Percentiles rank a stretch among this genome's conserved stretches.
phyloP scores from a whole-genome alignment of 2,888 invertebrate species.

The Xylophagus ater region DNA sequence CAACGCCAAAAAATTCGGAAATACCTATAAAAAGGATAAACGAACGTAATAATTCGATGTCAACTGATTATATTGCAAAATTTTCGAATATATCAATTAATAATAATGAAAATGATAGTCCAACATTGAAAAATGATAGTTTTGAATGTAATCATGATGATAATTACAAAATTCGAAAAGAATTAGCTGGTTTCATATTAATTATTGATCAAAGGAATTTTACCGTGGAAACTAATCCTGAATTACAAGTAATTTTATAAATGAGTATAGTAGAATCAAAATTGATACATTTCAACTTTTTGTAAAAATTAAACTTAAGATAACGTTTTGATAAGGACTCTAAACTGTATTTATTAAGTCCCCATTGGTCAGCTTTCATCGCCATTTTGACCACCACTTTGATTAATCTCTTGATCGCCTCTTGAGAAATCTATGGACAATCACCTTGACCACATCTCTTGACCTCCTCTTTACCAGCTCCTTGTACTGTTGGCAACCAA shows the following conservation, averaged over 20 bases:
- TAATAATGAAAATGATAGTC: conserved; percentile 10
- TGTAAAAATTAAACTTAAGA: background rate
- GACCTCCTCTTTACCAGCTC: too few species aligned
- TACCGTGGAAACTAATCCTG: conserved; percentile 22
- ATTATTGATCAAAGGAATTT: conserved; percentile 34
- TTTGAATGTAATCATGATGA: conserved; percentile 10
- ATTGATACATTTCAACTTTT: too few species aligned
- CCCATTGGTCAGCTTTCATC: too few species aligned
- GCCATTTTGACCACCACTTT: too few species aligned
- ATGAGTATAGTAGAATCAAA: too few species aligned
- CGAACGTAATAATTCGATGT: background rate
- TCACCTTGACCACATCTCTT: too few species aligned
- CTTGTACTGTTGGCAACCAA: too few species aligned
- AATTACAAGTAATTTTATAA: conserved; percentile 23
- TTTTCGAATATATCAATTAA: background rate
- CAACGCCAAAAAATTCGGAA: conserved; percentile 3
- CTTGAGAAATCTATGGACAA: too few species aligned
- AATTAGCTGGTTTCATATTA: conserved; percentile 28
- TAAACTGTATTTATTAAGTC: background rate
- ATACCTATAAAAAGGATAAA: background rate
- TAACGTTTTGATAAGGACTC: background rate
- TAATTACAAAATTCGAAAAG: conserved; percentile 22
- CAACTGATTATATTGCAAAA: too few species aligned
- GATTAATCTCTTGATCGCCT: too few species aligned
- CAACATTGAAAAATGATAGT: conserved; percentile 1